Evolutionary conservation across 2,797 vertebrate species (phyloP), one percentile per base, ranked within the genome.

Genomic region (Hemibagrus guttatus): DNA sequence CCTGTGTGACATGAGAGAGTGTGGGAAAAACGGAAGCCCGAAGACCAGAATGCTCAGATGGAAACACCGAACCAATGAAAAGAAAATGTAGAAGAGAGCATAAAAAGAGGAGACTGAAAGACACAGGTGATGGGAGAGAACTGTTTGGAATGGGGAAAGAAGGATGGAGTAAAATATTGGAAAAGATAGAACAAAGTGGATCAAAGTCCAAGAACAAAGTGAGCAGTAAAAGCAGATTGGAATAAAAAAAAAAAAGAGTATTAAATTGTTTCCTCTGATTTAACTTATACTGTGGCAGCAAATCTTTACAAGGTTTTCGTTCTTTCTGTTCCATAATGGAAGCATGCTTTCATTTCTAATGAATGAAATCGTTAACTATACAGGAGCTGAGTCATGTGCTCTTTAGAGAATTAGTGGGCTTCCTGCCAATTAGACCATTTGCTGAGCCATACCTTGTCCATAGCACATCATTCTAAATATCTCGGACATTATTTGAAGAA

Each of bases 21-120:
- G 97, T 98, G 97, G 97, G 97, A 98, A 98, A 97, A 98, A 97
- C 96, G 96, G 97, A 98, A 98, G 96, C 96, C 94, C 94, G 95
- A 92, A 95, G 95, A 95, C 94, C 95, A 96, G 97, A 90, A 97
- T 96, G 96, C 94, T 94, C 94, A 84, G 94, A 96, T 97, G 95
- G 94, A 96, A 96, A 95, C 92, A 90, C 94, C 93, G 93, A 92
- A 93, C 88, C 88, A 92, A 91, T 91, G 90, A 93, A 94, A 90
- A 87, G 94, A 94, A 92, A 92, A 92, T 64, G 46, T 31, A 92
- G 90, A 93, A 94, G 95, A 61, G 93, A 87, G 89, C 91, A 93
- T 94, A 94, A 94, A 79, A 72, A 54, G 17, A 61, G 28, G 16
- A 95, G 89, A 94, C 93, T 94, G 93, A 92, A 91, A 95, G 95